Conservation (phyloP, 2,113 vertebrate species). For the Calidris pygmaea region DNA sequence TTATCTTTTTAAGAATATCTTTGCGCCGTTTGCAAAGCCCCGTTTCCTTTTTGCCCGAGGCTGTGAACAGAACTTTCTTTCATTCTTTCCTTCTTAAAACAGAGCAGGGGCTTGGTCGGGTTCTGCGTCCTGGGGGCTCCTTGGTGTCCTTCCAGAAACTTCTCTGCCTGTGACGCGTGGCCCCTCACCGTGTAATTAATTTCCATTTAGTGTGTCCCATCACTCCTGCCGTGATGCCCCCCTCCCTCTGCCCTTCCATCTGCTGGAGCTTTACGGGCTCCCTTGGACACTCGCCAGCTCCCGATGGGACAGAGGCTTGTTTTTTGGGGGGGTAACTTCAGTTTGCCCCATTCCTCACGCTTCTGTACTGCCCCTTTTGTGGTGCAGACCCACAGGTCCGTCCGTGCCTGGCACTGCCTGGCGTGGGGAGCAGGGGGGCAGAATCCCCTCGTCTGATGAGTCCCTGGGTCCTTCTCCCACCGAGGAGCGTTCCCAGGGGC, state of each 20-base stretch:
- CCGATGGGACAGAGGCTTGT: background rate
- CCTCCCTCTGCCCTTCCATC: background rate
- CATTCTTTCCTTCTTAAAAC: background rate
- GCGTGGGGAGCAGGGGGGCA: too few species aligned
- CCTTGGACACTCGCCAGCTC: fast-evolving
- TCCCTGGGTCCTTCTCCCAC: fast-evolving
- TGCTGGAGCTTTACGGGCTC: background rate
- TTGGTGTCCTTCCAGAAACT: background rate
- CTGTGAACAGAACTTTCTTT: background rate
- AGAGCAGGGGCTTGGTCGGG: background rate
- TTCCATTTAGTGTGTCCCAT: background rate
- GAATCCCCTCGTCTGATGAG: fast-evolving
- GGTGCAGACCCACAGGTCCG: background rate
- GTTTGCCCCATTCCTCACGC: background rate
- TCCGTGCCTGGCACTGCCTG: background rate
- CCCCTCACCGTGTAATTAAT: fast-evolving
- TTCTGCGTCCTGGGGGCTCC: background rate
- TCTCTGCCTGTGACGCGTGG: fast-evolving
- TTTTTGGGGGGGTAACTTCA: background rate
- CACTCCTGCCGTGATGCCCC: too few species aligned
- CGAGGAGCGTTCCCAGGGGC: fast-evolving
- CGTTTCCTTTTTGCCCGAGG: background rate
- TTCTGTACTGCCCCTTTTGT: background rate
- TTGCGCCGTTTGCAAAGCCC: background rate
- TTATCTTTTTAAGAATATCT: background rate